These are phyloP conservation scores for Pachyuromys duprasi DNA, from an alignment of 2,797 vertebrate species.

Conservation along the genomic window DNA sequence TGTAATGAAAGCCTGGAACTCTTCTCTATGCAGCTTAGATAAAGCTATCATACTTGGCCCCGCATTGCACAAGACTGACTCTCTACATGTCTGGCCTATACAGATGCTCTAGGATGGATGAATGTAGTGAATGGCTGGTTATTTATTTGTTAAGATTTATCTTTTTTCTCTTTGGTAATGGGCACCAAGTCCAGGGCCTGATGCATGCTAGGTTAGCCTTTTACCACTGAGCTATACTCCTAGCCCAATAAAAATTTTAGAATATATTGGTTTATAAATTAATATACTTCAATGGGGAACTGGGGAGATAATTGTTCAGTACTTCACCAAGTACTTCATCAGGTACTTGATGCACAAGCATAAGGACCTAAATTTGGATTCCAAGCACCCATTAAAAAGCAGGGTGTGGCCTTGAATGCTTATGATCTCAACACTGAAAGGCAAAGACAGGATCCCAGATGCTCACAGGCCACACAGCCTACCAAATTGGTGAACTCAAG, in stretches of 20 bases:
- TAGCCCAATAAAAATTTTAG: not conserved
- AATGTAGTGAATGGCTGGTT: not conserved
- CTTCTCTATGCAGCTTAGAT: slow-evolving; percentile 46
- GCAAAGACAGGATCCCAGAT: not conserved
- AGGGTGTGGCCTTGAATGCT: not conserved
- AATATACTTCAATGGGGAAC: not conserved
- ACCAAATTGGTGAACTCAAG: not conserved
- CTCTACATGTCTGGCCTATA: not conserved
- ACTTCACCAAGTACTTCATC: not conserved
- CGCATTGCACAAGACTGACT: not conserved
- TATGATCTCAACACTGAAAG: not conserved
- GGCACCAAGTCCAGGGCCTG: not conserved
- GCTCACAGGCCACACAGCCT: not conserved
- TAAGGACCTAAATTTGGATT: not conserved
- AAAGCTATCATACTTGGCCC: slow-evolving; percentile 60
- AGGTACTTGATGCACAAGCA: not conserved
- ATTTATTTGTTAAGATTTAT: not conserved
- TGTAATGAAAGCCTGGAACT: slow-evolving; percentile 68
- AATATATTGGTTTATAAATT: slow-evolving; percentile 21
- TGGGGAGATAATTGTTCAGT: not conserved
- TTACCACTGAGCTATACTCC: not conserved
- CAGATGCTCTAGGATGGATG: not conserved
- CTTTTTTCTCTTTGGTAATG: not conserved
- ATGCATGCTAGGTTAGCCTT: not conserved
- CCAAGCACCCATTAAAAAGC: not conserved